Evolutionary conservation across 2,888 invertebrate species (phyloP).

Genomic region (Andricus quercusramuli): DNA sequence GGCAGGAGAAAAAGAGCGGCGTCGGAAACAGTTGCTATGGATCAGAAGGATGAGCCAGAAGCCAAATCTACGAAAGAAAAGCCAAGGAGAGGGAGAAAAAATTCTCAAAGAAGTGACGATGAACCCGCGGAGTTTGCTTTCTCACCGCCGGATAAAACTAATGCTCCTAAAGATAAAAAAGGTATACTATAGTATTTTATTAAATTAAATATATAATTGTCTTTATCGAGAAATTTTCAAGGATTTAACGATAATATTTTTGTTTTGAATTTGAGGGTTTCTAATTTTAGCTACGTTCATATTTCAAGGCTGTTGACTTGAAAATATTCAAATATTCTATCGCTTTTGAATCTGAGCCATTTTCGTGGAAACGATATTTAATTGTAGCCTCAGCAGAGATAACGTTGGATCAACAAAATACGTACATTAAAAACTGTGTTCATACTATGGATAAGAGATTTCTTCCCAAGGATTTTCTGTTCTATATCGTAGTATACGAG

Average conservation of each 20-base stretch:
- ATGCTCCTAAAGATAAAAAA: slow-evolving; percentile 55
- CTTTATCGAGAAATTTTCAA: not conserved
- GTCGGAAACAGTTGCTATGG: slow-evolving; percentile 48
- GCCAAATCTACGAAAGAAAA: slow-evolving; percentile 41
- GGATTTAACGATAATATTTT: not conserved
- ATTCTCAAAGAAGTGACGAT: slow-evolving; percentile 57
- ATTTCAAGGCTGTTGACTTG: too few species aligned
- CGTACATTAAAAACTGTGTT: too few species aligned
- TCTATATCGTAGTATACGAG: too few species aligned
- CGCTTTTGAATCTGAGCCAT: too few species aligned
- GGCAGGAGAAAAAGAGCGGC: slow-evolving; percentile 59
- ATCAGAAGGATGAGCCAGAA: slow-evolving; percentile 46
- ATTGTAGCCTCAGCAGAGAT: too few species aligned
- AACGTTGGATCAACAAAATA: too few species aligned
- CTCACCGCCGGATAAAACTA: slow-evolving; percentile 63
- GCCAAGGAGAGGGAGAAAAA: slow-evolving; percentile 57
- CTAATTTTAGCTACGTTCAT: too few species aligned
- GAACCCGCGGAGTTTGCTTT: slow-evolving; percentile 57
- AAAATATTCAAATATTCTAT: too few species aligned
- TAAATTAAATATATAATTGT: not conserved
- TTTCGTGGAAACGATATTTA: too few species aligned
- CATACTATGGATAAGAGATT: too few species aligned
- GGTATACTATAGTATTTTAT: not conserved
- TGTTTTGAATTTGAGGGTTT: not conserved
- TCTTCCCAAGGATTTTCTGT: too few species aligned